A percentile compares a stretch with the other conserved stretches of the same genome.
These are phyloP conservation scores for Colius striatus DNA, from an alignment of 2,113 vertebrate genomes.

Conservation along the genomic window DNA sequence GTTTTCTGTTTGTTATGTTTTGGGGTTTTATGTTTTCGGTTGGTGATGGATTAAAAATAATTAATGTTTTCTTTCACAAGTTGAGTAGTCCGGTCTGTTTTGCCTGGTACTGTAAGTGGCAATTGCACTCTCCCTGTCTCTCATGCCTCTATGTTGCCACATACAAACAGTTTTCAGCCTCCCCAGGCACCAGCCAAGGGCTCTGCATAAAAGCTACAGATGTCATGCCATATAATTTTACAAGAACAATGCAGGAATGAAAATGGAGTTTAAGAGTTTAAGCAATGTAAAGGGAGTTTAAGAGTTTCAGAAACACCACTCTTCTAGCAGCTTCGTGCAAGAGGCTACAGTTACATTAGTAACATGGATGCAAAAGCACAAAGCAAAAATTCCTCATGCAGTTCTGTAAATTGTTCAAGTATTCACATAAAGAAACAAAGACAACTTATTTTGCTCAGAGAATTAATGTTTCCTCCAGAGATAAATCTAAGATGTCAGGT, in stretches of 20 bases:
- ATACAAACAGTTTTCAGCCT: background rate
- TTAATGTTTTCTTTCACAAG: too few species aligned
- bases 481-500: background rate
- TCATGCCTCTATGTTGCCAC: background rate
- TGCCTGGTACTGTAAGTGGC: too few species aligned
- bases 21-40: too few species aligned
- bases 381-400: background rate
- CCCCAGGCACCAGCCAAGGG: background rate
- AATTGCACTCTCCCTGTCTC: background rate
- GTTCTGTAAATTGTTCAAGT: background rate
- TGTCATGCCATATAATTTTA: background rate
- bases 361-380: background rate
- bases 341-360: background rate
- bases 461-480: background rate
- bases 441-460: background rate
- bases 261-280: background rate
- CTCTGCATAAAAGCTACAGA: background rate
- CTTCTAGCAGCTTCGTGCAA: background rate
- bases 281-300: background rate
- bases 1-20: too few species aligned
- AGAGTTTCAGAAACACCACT: background rate
- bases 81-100: too few species aligned
- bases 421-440: background rate
- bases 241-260: too few species aligned
- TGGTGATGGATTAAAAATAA: too few species aligned